Evolutionary conservation across 2,113 vertebrate genomes (phyloP), one percentile per base, ranked within the genome.

Genomic region (Philantomba maxwellii): DNA sequence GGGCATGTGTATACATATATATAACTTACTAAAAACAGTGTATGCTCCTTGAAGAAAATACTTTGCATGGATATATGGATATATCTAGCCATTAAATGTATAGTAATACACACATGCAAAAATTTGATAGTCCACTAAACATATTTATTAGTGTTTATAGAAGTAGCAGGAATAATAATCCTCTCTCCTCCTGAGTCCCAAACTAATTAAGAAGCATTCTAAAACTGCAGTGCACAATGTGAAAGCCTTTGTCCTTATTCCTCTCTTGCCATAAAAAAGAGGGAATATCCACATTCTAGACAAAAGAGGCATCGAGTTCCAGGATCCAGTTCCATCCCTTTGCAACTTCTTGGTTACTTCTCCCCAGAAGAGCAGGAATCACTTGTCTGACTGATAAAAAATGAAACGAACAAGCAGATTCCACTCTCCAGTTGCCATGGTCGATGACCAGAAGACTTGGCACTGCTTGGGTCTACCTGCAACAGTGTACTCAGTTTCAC

Each of bases 341-440:
- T n/a, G 9, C 3, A 23, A n/a, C 1, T 26, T 14, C 45, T 23
- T 25, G 12, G 17, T 64, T n/a, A 3, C 49, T 28, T 7, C 10
- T 62, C 23, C 26, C 15, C n/a, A n/a, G 16, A 2, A 30, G 1
- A 47, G 28, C 57, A 66, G 43, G 16, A n/a, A 2, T 7, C 23
- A 17, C 36, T 77, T 25, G 58, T 36, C n/a, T 80, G 60, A 36
- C 3, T 12, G 62, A 28, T 75, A 14, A 62, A 14, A 60, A 60
- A 60, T 14, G 25, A 9, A 62, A 0, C 4, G 14, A 28, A 21
- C 1, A 55, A 2, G 2, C 28, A 17, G 6, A 60, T 13, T 1
- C 7, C 11, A 14, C 25, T 55, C 10, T 43, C 39, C n/a, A 36
- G 78, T n/a, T 7, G 14, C 3, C 43, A 13, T 0, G 1, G 6